These are phyloP conservation scores for Mylabris sibirica DNA, from an alignment of 2,888 invertebrate genomes.

Conservation along the genomic window DNA sequence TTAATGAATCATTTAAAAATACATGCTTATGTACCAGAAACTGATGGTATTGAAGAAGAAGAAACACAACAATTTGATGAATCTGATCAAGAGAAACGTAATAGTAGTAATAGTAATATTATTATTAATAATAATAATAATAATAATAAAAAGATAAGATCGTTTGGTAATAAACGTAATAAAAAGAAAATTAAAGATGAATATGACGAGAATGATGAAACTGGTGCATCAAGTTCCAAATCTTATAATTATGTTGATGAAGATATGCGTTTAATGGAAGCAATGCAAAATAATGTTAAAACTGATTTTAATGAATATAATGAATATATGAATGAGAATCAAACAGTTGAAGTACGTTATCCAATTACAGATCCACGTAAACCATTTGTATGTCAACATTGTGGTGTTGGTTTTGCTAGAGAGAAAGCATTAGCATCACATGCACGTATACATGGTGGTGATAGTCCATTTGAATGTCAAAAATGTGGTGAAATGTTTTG, in stretches of 20 bases:
- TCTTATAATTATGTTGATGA: conserved; percentile 63
- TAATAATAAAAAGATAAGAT: conserved; percentile 35
- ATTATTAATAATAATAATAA: neutral
- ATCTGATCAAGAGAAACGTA: conserved; percentile 39
- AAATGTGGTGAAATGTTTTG: conserved; percentile 85
- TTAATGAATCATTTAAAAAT: conserved; percentile 84
- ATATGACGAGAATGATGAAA: conserved; percentile 47
- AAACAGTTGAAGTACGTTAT: conserved; percentile 58
- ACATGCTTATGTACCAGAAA: conserved; percentile 79
- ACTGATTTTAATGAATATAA: conserved; percentile 48
- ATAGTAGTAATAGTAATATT: conserved; percentile 45
- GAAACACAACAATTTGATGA: conserved; percentile 60
- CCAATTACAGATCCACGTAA: conserved; percentile 74
- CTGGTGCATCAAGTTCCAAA: conserved; percentile 53
- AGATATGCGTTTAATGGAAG: conserved; percentile 62
- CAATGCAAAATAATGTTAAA: conserved; percentile 58
- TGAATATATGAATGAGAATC: conserved; percentile 47
- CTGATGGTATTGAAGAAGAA: conserved; percentile 64
- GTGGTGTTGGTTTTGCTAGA: conserved; percentile 77
- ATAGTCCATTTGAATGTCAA: conserved; percentile 81
- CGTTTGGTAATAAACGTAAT: conserved; percentile 43
- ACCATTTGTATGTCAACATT: conserved; percentile 82
- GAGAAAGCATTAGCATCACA: conserved; percentile 85
- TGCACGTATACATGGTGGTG: conserved; percentile 78
- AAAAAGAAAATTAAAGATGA: conserved; percentile 56